These are phyloP conservation scores for Sphaeridia pumilis DNA, from an alignment of 2,888 invertebrate genomes.

Conservation along the genomic window DNA sequence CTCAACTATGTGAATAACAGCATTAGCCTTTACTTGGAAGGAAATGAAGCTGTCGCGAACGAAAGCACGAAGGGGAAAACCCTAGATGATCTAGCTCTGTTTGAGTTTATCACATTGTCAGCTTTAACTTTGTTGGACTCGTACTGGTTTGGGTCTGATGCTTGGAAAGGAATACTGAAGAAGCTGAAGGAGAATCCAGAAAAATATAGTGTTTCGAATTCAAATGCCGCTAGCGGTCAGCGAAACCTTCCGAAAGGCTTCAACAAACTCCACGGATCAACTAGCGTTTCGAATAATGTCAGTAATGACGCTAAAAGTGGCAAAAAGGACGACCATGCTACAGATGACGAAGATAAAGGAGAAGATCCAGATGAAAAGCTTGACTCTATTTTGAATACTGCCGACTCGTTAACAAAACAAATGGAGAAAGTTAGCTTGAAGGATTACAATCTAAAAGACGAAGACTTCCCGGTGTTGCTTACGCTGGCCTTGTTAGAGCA, in stretches of 20 bases:
- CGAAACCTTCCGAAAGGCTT: not conserved
- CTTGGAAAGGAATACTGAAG: constrained; percentile 9
- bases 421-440: not conserved
- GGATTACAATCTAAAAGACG: constrained; percentile 13
- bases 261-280: not conserved
- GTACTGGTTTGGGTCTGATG: constrained; percentile 8
- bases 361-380: constrained; percentile 5
- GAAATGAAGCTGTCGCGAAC: constrained; percentile 7
- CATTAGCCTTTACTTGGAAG: constrained; percentile 7
- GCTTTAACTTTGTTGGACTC: constrained; percentile 11
- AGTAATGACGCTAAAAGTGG: not conserved
- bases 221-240: not conserved
- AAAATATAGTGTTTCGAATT: not conserved
- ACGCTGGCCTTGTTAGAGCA: constrained; percentile 53
- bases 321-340: not conserved
- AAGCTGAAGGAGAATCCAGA: not conserved
- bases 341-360: constrained; percentile 1
- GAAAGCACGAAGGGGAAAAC: not conserved
- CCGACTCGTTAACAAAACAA: constrained; percentile 7
- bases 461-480: constrained; percentile 21
- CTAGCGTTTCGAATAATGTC: not conserved
- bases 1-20: constrained; percentile 1
- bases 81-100: constrained; percentile 7
- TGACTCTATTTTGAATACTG: constrained; percentile 5
- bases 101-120: constrained; percentile 6